Base-by-base conservation (phyloP, 2,113 vertebrate genomes). In the Syngnathus floridae region DNA sequence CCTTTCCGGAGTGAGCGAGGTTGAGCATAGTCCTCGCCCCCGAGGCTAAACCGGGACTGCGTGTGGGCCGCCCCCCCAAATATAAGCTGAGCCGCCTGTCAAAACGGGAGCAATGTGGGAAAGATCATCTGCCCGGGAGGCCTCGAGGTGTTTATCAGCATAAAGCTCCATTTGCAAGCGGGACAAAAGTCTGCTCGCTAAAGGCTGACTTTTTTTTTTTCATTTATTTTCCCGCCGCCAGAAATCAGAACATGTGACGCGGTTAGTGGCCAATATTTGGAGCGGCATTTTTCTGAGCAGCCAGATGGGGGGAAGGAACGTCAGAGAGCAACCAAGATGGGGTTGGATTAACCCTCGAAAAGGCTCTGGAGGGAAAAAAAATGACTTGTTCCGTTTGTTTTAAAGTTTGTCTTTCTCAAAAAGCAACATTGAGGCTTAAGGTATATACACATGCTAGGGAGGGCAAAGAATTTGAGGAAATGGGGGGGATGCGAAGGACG, bases 51-150 rank as follows among this genome's bases (percentile, higher is more conserved):
- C 68, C 59, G 78, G 69, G 75, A 69, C 56, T 82, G 78, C 81
- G 82, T 84, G 84, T 83, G 83, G 82, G 83, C 78, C 7, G 71
- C 26, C 64, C 64, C 66, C 38, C 59, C 65, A 76, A 84, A 78
- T 80, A 83, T 83, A 78, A 84, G 82, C 80, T 21, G 0, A 71
- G 74, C 67, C 35, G 72, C 65, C 63, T 71, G 61, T 86, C 76
- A 79, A 78, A 85, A 60, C 37, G 75, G 75, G 70, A 79, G 70
- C 70, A 69, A 64, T 77, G 70, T 76, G 72, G 78, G 74, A 81
- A 78, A 77, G 79, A 86, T 79, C 67, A 69, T 81, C 73, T 75
- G 76, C 74, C 71, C 75, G 56, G 37, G 51, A 76, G 75, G 77
- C 68, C 72, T 84, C 65, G 58, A 10, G 38, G 38, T 10, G 40